Evolutionary conservation across 2,113 vertebrate genomes (phyloP), one percentile per base, ranked within the genome.

Genomic region (Garra rufa): DNA sequence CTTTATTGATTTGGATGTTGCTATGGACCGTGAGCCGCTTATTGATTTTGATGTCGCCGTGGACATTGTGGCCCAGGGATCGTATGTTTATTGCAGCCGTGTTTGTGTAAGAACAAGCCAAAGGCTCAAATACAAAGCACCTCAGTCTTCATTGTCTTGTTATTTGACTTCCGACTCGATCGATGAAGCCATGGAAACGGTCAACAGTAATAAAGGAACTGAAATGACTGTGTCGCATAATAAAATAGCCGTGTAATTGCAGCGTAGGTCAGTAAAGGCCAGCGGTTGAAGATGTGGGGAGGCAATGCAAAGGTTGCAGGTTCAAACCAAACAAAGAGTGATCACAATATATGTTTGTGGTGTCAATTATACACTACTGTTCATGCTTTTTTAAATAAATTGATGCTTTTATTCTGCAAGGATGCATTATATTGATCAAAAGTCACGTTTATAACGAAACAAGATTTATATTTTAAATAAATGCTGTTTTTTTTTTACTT

Each of bases 1-100:
- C n/a, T 63, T n/a, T 79, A 79, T 79, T 63, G n/a, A 79, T 83
- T 82, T 44, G 19, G 65, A 55, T 63, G 79, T 52, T 79, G 57
- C 52, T 38, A 28, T 63, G 63, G 6, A 19, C 76, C 19, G 24
- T 21, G 57, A 80, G 78, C 43, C 61, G 41, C 61, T 67, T 80
- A 80, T 80, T 80, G 78, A 80, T 86, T 79, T 46, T 28, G 41
- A 79, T 65, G 73, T 55, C 28, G 43, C 52, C 24, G 15, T 79
- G 61, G 21, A 24, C 75, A 41, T 70, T 26, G 46, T 75, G 26
- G 9, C 17, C 13, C 19, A 24, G 52, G 67, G 24, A 65, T 82
- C 41, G 24, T 63, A 34, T 79, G 50, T 38, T 44, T 61, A 41
- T 61, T 86, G 9, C 59, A 46, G 48, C 24, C 2, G 10, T 61